A percentile compares a stretch with the other conserved stretches of the same genome.
These are phyloP conservation scores for Psilopsiagon aymara DNA, from an alignment of 2,113 vertebrate genomes.

Conservation along the genomic window DNA sequence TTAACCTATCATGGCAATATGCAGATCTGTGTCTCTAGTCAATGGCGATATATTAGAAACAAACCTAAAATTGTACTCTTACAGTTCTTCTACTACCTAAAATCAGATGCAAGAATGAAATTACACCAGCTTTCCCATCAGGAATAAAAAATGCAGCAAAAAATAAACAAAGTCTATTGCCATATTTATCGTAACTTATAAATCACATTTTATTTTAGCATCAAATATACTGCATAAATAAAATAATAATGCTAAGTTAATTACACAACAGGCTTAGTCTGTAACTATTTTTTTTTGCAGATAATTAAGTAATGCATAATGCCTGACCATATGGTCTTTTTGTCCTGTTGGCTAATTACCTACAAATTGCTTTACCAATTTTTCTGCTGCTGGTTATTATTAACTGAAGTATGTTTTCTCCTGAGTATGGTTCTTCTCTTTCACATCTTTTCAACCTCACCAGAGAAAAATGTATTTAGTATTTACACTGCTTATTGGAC, in stretches of 20 bases:
- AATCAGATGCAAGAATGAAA: slow-evolving; percentile 25
- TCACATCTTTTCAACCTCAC: slow-evolving; percentile 13
- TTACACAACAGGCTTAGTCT: neutral
- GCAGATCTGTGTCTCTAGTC: neutral
- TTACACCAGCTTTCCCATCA: neutral
- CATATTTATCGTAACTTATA: slow-evolving; percentile 32
- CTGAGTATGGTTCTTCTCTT: slow-evolving; percentile 14
- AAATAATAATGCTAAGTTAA: slow-evolving; percentile 48
- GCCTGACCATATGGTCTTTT: slow-evolving; percentile 35
- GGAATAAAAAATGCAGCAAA: neutral
- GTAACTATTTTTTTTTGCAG: neutral
- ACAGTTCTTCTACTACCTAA: neutral
- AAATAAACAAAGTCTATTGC: slow-evolving; percentile 7
- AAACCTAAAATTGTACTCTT: neutral
- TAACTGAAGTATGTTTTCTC: slow-evolving; percentile 41
- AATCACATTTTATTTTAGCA: neutral
- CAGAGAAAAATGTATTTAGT: slow-evolving; percentile 7
- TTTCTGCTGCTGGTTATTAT: slow-evolving; percentile 56
- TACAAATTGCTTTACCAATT: slow-evolving; percentile 52
- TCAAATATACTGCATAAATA: slow-evolving; percentile 35
- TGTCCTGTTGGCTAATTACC: slow-evolving; percentile 59
- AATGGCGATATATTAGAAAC: neutral
- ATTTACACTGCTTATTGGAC: neutral
- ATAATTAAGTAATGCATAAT: slow-evolving; percentile 29
- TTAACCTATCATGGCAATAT: neutral